These are phyloP conservation scores for Myotis planiceps DNA, from an alignment of 2,797 vertebrate species.

Conservation along the genomic window DNA sequence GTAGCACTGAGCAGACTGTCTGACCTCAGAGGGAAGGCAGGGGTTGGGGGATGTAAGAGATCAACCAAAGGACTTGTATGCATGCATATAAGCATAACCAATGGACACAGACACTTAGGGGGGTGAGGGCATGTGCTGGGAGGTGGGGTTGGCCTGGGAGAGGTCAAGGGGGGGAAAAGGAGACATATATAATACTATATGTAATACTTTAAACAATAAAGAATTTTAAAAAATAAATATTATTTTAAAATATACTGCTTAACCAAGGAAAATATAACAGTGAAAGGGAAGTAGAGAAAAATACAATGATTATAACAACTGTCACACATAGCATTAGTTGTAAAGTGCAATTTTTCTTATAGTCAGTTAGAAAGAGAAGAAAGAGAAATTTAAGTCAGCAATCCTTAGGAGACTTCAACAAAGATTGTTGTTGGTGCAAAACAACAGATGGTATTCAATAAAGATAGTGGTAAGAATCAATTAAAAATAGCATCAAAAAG, in stretches of 20 bases:
- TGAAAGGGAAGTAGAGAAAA: neutral
- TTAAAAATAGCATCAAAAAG: conserved; percentile 75
- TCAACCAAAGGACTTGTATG: too few relatives aligned
- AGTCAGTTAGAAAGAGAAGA: conserved; percentile 71
- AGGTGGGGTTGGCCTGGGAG: too few relatives aligned
- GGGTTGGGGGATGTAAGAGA: too few relatives aligned
- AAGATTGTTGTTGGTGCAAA: conserved; percentile 57
- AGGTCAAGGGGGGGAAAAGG: too few relatives aligned
- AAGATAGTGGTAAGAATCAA: conserved; percentile 71
- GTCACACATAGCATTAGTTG: neutral
- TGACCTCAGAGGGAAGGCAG: too few relatives aligned
- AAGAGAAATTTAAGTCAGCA: conserved; percentile 63
- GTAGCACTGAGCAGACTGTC: too few relatives aligned
- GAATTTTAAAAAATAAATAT: too few relatives aligned
- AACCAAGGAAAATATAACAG: neutral
- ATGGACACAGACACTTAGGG: too few relatives aligned
- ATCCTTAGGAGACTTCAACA: conserved; percentile 74
- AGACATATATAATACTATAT: too few relatives aligned
- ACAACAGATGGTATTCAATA: conserved; percentile 78
- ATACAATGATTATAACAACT: neutral
- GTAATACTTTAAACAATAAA: too few relatives aligned
- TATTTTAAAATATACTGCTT: conserved; percentile 10
- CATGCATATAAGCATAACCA: too few relatives aligned
- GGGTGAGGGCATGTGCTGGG: too few relatives aligned
- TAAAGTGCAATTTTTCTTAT: conserved; percentile 36